These are phyloP conservation scores for Eubucco bourcierii DNA, from an alignment of 2,113 vertebrate genomes.

Conservation along the genomic window DNA sequence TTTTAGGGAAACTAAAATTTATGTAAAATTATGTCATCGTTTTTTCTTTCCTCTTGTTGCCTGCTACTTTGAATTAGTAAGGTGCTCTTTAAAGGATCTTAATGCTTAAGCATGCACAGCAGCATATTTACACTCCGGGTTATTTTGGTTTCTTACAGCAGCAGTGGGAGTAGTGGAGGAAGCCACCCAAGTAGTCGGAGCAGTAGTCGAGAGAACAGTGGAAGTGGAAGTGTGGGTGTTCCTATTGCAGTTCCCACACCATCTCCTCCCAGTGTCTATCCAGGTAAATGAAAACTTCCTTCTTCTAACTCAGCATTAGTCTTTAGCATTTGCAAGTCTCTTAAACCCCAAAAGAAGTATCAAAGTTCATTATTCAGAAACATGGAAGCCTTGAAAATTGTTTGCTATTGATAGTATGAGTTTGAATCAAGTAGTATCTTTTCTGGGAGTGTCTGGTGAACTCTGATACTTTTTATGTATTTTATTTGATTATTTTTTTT, in stretches of 20 bases:
- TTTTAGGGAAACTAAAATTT: neutral
- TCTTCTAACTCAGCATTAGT: neutral
- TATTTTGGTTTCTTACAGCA: constrained; percentile 73
- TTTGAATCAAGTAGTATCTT: neutral
- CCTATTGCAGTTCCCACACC: constrained; percentile 95
- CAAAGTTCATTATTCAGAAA: neutral
- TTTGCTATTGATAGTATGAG: neutral
- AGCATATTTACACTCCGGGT: constrained; percentile 18
- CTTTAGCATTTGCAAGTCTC: neutral
- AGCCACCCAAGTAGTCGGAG: constrained; percentile 98
- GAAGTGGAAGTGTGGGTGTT: constrained; percentile 95
- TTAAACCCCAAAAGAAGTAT: neutral
- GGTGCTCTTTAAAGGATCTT: neutral
- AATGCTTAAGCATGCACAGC: neutral
- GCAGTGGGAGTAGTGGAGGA: constrained; percentile 96
- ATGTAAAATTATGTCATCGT: neutral
- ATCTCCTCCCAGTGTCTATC: constrained; percentile 92
- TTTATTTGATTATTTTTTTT: constrained; percentile 7
- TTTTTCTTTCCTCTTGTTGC: neutral
- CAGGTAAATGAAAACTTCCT: constrained; percentile 81
- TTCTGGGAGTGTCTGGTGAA: neutral
- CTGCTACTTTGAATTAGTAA: neutral
- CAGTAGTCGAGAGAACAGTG: constrained; percentile 99
- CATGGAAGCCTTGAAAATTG: neutral
- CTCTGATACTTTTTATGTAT: neutral